Evolutionary conservation across 2,113 vertebrate species (phyloP).

Genomic region (Chinchilla lanigera): DNA sequence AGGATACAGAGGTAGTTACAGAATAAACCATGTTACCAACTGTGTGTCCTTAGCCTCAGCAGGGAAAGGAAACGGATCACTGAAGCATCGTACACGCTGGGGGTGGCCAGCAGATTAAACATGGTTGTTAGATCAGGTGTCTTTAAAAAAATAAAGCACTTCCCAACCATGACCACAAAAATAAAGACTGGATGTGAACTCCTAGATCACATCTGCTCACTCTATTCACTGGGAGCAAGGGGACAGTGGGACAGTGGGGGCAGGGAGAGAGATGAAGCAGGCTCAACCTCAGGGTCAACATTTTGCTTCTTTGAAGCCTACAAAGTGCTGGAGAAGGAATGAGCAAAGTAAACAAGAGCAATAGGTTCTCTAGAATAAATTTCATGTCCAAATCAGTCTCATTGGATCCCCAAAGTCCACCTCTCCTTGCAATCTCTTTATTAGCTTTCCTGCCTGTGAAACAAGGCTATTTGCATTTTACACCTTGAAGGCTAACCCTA

Average conservation of each 20-base stretch:
- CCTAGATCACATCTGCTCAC: neutral
- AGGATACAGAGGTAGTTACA: accelerated
- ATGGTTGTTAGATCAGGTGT: neutral
- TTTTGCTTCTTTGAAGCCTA: neutral
- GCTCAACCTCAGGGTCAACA: neutral
- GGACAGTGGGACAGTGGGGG: neutral
- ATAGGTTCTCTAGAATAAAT: neutral
- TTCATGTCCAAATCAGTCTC: neutral
- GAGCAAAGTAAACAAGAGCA: neutral
- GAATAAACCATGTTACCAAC: neutral
- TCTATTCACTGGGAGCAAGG: neutral
- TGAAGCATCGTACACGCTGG: neutral
- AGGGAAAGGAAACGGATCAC: neutral
- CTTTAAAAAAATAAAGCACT: neutral
- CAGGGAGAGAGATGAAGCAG: neutral
- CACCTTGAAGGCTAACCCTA: no score
- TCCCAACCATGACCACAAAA: neutral
- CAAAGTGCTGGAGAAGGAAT: neutral
- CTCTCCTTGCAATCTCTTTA: neutral
- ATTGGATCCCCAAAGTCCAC: neutral
- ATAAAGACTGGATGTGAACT: neutral
- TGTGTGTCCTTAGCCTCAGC: accelerated
- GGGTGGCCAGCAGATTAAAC: neutral
- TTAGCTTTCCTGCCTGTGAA: neutral
- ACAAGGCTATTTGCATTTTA: no score